A percentile compares a stretch with the other conserved stretches of the same genome.
phyloP scores from a whole-genome alignment of 2,797 vertebrate genomes.

The Argentina silus region DNA sequence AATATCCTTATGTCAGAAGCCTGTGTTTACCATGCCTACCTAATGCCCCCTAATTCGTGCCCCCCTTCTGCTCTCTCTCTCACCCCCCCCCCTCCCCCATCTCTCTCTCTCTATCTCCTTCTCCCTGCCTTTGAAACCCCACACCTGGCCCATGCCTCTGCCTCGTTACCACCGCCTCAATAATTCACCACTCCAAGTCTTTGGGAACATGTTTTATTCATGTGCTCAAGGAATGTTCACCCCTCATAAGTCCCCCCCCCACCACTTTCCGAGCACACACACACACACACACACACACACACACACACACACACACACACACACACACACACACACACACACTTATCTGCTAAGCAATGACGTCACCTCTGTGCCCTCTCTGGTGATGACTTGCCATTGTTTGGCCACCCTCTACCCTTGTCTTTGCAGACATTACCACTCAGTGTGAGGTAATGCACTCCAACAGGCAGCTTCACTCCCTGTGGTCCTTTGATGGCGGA shows the following conservation, averaged over 20 bases:
- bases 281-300: constrained; percentile 8
- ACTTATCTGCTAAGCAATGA: constrained; percentile 2
- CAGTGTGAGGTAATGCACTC: background rate
- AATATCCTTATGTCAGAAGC: constrained; percentile 36
- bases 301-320: background rate
- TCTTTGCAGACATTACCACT: background rate
- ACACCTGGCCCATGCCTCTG: constrained; percentile 59
- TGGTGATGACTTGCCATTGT: background rate
- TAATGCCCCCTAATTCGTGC: constrained; percentile 44
- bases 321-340: constrained; percentile 11
- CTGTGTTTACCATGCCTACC: constrained; percentile 46
- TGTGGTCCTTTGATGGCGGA: constrained; percentile 64
- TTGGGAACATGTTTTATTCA: constrained; percentile 75
- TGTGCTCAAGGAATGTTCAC: constrained; percentile 59
- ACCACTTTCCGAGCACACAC: background rate
- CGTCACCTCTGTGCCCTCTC: background rate
- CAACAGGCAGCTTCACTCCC: background rate
- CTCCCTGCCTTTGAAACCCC: constrained; percentile 36
- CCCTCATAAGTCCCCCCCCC: constrained; percentile 43
- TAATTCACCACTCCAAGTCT: constrained; percentile 74
- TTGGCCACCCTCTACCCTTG: background rate
- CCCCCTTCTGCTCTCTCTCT: background rate
- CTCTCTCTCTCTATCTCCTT: too few species aligned
- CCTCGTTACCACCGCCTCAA: constrained; percentile 72
- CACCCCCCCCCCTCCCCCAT: background rate